These are phyloP conservation scores for Chloromyia formosa DNA, from an alignment of 2,888 invertebrate species.

Conservation along the genomic window DNA sequence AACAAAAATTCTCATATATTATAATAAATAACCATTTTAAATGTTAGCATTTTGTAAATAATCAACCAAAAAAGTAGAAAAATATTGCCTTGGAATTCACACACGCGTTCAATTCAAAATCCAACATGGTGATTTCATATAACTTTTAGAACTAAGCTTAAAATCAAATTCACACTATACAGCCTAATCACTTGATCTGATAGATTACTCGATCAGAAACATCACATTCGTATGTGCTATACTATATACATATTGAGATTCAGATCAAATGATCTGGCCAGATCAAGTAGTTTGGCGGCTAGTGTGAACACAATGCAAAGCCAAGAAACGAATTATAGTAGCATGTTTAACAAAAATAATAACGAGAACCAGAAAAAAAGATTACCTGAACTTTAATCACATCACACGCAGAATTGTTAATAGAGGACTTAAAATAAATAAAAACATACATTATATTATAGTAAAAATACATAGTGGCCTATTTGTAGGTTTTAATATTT, in stretches of 20 bases:
- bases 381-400: slow-evolving; percentile 24
- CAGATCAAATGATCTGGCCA: neutral
- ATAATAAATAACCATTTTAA: too few species aligned
- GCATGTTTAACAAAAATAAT: slow-evolving; percentile 3
- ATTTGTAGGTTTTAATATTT: slow-evolving; percentile 38
- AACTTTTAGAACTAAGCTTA: neutral
- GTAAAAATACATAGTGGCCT: slow-evolving; percentile 32
- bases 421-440: slow-evolving; percentile 17
- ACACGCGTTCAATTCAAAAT: slow-evolving; percentile 7
- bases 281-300: too few species aligned
- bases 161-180: neutral
- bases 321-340: neutral
- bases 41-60: slow-evolving; percentile 16
- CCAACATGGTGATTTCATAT: neutral
- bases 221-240: too few species aligned
- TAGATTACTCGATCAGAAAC: too few species aligned
- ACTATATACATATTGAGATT: neutral
- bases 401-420: slow-evolving; percentile 34
- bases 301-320: too few species aligned
- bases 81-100: slow-evolving; percentile 41
- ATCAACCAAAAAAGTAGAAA: slow-evolving; percentile 23
- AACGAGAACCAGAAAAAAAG: neutral
- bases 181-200: too few species aligned
- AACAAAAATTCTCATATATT: too few species aligned
- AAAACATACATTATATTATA: slow-evolving; percentile 19